These are phyloP conservation scores for Trididemnum clinides DNA, from an alignment of 23 tunicate species.

Conservation along the genomic window DNA sequence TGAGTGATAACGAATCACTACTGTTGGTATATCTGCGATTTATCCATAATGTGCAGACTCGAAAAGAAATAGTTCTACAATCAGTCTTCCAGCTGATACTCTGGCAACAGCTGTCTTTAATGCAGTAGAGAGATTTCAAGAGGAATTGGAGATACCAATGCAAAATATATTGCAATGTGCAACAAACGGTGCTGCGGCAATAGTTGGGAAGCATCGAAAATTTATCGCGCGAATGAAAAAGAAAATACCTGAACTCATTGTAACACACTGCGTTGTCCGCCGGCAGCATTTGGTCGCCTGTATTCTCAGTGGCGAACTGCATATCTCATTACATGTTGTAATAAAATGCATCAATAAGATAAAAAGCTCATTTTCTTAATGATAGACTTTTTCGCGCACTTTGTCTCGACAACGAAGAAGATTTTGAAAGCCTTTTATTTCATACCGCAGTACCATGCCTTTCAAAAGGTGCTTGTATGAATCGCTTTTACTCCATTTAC, in stretches of 20 bases:
- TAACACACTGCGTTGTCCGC: conserved; percentile 39
- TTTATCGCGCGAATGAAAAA: conserved; percentile 26
- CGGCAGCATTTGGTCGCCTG: conserved; percentile 49
- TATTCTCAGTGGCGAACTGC: conserved; percentile 35
- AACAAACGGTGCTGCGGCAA: conserved; percentile 61
- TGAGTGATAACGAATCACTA: conserved; percentile 10
- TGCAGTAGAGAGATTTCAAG: conserved; percentile 23
- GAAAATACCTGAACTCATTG: conserved; percentile 10
- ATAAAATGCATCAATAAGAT: conserved; percentile 34
- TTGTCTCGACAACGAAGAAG: conserved; percentile 12
- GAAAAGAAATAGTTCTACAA: conserved; percentile 51
- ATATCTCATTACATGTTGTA: conserved; percentile 30
- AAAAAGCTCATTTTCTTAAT: conserved; percentile 48
- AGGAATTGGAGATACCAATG: conserved; percentile 32
- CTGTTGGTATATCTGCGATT: conserved; percentile 39
- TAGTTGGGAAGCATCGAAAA: conserved; percentile 49
- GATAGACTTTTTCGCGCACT: too few relatives aligned
- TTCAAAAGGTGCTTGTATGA: conserved; percentile 49
- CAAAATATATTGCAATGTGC: conserved; percentile 47
- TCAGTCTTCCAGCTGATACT: conserved; percentile 45
- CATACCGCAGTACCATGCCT: conserved; percentile 45
- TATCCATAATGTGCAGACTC: conserved; percentile 11
- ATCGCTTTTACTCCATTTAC: conserved; percentile 41
- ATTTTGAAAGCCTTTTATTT: conserved; percentile 24
- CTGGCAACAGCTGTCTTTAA: conserved; percentile 44